Percentiles rank a stretch among this genome's conserved stretches.
Conservation (phyloP, 2,888 invertebrate genomes). For the Hypselothyrea guttata region DNA sequence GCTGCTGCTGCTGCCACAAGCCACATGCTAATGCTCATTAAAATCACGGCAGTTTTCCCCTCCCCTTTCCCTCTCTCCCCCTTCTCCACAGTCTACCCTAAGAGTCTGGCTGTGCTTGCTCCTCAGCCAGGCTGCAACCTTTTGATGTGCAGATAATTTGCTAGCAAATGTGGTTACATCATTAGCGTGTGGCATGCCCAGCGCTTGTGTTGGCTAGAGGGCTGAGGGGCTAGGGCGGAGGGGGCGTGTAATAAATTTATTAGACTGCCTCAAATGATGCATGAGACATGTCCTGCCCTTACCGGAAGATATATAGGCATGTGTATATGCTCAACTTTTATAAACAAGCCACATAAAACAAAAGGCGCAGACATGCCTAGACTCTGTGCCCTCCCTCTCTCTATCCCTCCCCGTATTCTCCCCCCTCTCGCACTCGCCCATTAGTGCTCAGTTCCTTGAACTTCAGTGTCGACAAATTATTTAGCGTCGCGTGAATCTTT, state of each 20-base stretch:
- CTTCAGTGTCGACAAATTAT: constrained; percentile 68
- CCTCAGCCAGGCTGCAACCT: constrained; percentile 20
- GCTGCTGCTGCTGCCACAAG: constrained; percentile 34
- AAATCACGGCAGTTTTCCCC: constrained; percentile 48
- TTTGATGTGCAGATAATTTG: constrained; percentile 75
- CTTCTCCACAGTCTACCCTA: background rate
- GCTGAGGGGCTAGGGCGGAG: background rate
- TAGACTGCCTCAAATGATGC: constrained; percentile 68
- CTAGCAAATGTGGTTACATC: constrained; percentile 77
- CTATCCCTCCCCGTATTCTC: background rate
- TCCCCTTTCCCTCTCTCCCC: background rate
- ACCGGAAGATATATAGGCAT: constrained; percentile 23
- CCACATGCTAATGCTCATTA: constrained; percentile 69
- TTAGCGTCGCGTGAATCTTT: constrained; percentile 53
- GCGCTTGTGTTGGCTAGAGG: constrained; percentile 40
- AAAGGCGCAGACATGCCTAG: constrained; percentile 41
- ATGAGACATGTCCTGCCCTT: constrained; percentile 38
- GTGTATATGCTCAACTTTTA: constrained; percentile 50
- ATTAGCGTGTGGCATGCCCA: constrained; percentile 60
- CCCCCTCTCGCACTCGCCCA: background rate
- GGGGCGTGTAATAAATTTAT: constrained; percentile 64
- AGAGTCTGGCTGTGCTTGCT: background rate
- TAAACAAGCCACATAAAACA: constrained; percentile 53
- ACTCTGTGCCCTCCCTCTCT: background rate
- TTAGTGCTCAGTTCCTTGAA: constrained; percentile 61